A percentile compares a stretch with the other conserved stretches of the same genome.
Evolutionary conservation across 2,888 invertebrate species (phyloP).

Genomic region (Trissolcus brochymenae): DNA sequence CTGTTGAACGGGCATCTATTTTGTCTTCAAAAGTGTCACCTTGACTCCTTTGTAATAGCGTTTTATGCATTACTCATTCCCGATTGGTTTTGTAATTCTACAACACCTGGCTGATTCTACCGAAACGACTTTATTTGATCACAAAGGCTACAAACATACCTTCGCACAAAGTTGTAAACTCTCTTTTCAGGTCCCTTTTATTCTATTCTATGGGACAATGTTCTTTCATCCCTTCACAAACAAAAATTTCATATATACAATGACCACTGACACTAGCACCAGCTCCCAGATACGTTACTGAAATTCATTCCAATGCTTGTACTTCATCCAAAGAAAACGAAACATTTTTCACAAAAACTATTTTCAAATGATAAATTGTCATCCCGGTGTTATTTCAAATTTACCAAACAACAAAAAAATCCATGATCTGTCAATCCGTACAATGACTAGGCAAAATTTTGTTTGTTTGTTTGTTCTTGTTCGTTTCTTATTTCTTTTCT

Average conservation of each 20-base stretch:
- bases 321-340: no score
- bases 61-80: slow-evolving; percentile 54
- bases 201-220: slow-evolving; percentile 64
- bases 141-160: slow-evolving; percentile 69
- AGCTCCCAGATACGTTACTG: slow-evolving; percentile 58
- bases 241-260: slow-evolving; percentile 62
- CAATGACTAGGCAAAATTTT: no score
- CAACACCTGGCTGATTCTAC: slow-evolving; percentile 64
- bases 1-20: slow-evolving; percentile 41
- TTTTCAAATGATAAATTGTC: no score
- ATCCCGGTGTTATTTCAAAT: no score
- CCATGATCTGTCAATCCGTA: no score
- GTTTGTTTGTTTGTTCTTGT: no score
- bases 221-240: slow-evolving; percentile 67
- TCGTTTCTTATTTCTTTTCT: no score
- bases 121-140: slow-evolving; percentile 65
- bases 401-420: neutral
- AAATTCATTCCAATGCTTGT: slow-evolving; percentile 4
- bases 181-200: slow-evolving; percentile 62
- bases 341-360: no score
- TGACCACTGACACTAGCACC: slow-evolving; percentile 65
- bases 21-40: slow-evolving; percentile 49
- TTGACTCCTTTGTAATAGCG: slow-evolving; percentile 50
- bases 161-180: slow-evolving; percentile 66
- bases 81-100: slow-evolving; percentile 54